Base-by-base conservation (phyloP, 2,888 invertebrate species). In the Aporophyla nigra region DNA sequence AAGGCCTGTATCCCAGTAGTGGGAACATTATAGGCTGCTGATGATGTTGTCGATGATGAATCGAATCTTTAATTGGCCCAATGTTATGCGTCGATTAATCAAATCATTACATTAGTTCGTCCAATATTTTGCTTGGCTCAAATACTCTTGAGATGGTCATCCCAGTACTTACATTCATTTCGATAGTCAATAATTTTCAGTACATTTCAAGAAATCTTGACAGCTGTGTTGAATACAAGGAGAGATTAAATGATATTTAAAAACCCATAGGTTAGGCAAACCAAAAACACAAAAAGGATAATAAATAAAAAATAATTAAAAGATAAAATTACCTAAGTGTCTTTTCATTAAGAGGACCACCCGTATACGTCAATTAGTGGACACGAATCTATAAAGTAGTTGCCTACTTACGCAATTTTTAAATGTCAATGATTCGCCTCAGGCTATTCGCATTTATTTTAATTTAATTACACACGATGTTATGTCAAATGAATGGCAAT, bases 391-490 rank as follows among this genome's bases (percentile, higher is more conserved):
- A 49, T 49, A 54, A 68, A 54, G 12, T 14, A 40, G 33, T 33
- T 33, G 3, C 33, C 33, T 33, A 2, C 24, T 54, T 49, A n/a
- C 49, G 46, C 53, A 33, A 40, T 61, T 1, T 16, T 62, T 68
- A 46, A 12, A 61, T 62, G 40, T 62, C 54, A 78, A 78, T 19
- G 33, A 27, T 51, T 78, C n/a, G 49, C 27, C 27, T 7, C 49
- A 9, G 62, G 51, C 54, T 62, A 5, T 40, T 49, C 2, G 7
- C n/a, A 51, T 27, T 67, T 33, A 61, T 12, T 67, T 53, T 78
- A 70, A 67, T 78, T 43, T 78, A 78, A 62, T 76, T 24, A 67
- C 7, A n/a, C 53, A 56, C 59, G 49, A 46, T 27, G n/a, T 54
- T 16, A 78, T 70, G 27, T 58, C 51, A 51, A 27, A 46, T 78